Evolutionary conservation across 1,140 invertebrate genomes (phyloP).

Genomic region (Babylonia areolata): DNA sequence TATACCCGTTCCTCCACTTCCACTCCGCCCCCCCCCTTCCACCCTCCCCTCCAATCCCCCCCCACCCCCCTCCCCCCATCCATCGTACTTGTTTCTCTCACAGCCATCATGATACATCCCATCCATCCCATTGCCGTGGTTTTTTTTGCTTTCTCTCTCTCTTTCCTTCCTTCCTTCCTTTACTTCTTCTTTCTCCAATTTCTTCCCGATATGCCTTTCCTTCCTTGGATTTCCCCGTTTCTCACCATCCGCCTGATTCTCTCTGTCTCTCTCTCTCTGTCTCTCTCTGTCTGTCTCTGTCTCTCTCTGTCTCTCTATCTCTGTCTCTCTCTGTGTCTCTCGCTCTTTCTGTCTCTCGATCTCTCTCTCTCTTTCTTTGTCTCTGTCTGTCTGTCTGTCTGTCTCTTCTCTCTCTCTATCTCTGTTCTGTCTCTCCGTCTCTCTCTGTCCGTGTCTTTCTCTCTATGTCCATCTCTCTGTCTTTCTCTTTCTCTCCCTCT

Average conservation of each 20-base stretch:
- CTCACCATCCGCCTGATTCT: neutral
- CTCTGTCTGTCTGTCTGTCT: neutral
- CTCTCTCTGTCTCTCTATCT: neutral
- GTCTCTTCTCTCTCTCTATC: neutral
- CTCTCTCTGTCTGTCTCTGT: neutral
- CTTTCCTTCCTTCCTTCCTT: neutral
- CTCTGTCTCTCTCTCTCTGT: neutral
- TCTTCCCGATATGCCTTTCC: neutral
- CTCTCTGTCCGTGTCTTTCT: constrained; percentile 8
- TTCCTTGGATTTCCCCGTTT: neutral
- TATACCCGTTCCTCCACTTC: too few relatives aligned
- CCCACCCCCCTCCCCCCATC: too few relatives aligned
- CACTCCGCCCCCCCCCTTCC: too few relatives aligned
- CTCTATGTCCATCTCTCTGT: constrained; percentile 2
- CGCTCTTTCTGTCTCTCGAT: too few relatives aligned
- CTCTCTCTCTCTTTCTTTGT: neutral
- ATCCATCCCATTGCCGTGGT: too few relatives aligned
- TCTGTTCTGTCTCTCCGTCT: neutral
- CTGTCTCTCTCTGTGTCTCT: neutral
- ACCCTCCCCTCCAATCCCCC: too few relatives aligned
- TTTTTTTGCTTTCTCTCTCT: neutral
- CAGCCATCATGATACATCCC: too few relatives aligned
- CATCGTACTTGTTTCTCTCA: too few relatives aligned
- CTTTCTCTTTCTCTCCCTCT: neutral
- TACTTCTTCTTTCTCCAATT: neutral